A percentile compares a stretch with the other conserved stretches of the same genome.
Evolutionary conservation across 2,888 invertebrate genomes (phyloP).

Genomic region (Aphidius colemani): DNA sequence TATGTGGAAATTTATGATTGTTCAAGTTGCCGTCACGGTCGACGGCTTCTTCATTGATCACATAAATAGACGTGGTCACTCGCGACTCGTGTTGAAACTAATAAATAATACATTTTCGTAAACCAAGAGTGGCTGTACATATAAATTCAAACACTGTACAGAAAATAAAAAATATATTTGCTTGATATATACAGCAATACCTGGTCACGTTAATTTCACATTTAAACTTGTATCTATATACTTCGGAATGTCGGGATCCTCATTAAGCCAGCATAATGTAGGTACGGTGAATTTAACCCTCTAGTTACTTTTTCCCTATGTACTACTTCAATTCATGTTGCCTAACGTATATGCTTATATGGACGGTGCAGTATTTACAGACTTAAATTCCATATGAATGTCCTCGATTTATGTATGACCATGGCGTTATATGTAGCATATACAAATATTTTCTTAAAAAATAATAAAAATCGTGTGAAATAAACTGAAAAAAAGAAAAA

Average conservation of each 20-base stretch:
- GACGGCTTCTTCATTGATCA: constrained; percentile 34
- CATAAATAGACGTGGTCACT: neutral
- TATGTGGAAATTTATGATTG: constrained; percentile 43
- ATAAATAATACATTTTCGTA: constrained; percentile 49
- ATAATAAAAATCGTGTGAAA: too few relatives aligned
- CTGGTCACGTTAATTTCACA: constrained; percentile 33
- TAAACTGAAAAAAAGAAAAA: too few relatives aligned
- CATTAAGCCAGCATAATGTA: constrained; percentile 44
- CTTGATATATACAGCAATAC: neutral
- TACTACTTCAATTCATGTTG: constrained; percentile 6
- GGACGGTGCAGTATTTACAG: constrained; percentile 20
- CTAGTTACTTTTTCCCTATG: constrained; percentile 10
- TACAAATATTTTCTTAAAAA: too few relatives aligned
- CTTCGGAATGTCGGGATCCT: constrained; percentile 42
- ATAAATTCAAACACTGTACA: constrained; percentile 38
- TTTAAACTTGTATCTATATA: constrained; percentile 28
- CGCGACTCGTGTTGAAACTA: constrained; percentile 32
- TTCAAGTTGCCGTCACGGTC: constrained; percentile 29
- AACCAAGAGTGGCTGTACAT: constrained; percentile 41
- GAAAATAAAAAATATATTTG: neutral
- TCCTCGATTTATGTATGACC: constrained; percentile 6
- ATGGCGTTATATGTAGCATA: constrained; percentile 5
- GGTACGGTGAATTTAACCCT: constrained; percentile 26
- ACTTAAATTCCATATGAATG: constrained; percentile 11
- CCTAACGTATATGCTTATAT: constrained; percentile 21